Percentiles rank a stretch among this genome's conserved stretches.
phyloP scores from a whole-genome alignment of 2,888 invertebrate species.

The Hymenopus coronatus region DNA sequence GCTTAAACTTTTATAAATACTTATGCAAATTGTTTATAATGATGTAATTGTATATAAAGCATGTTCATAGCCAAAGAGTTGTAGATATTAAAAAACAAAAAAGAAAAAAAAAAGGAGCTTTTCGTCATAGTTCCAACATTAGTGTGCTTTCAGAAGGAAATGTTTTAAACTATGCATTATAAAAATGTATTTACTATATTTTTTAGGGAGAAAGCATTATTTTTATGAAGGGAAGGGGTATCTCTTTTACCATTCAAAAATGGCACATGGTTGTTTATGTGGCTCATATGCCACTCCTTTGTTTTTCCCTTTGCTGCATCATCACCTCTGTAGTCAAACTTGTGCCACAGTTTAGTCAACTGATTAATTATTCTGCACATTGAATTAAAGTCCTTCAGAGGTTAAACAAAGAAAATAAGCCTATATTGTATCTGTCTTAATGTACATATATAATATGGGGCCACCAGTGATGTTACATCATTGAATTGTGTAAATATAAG shows the following conservation, averaged over 20 bases:
- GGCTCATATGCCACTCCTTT: neutral
- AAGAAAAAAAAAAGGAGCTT: neutral
- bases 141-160: neutral
- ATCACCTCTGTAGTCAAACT: neutral
- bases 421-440: neutral
- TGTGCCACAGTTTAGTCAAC: neutral
- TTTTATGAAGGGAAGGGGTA: slow-evolving; percentile 15
- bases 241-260: neutral
- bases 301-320: neutral
- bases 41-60: neutral
- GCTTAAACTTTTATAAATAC: neutral
- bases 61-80: neutral
- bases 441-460: slow-evolving; percentile 1
- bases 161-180: neutral
- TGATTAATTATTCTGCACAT: neutral
- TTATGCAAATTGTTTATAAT: neutral
- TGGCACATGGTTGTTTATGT: slow-evolving; percentile 2
- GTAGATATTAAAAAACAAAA: neutral
- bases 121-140: neutral
- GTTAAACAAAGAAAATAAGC: neutral
- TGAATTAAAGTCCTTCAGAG: neutral
- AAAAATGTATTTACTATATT: neutral
- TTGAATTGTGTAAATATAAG: neutral
- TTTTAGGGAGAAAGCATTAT: slow-evolving; percentile 9
- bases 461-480: neutral